Percentiles rank a stretch among this genome's conserved stretches.
phyloP scores from a whole-genome alignment of 2,113 vertebrate species.

The Tautogolabrus adspersus region DNA sequence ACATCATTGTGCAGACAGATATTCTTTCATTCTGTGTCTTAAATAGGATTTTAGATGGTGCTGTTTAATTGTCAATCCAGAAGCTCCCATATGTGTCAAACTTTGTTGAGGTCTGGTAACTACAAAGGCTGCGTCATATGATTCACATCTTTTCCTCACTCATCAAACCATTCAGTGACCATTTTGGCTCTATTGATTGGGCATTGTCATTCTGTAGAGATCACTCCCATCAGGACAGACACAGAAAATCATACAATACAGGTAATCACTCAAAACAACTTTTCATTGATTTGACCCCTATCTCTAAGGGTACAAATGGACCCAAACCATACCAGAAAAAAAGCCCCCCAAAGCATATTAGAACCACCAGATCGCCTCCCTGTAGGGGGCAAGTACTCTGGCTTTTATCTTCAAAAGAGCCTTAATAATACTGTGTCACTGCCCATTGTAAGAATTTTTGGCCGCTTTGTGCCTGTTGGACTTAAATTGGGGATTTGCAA shows the following conservation, averaged over 20 bases:
- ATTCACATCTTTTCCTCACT: neutral
- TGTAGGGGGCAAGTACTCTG: neutral
- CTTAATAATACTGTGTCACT: neutral
- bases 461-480: neutral
- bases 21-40: no score
- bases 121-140: neutral
- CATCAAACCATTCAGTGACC: neutral
- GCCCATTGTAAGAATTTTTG: neutral
- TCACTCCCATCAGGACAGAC: neutral
- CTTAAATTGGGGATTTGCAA: slow-evolving; percentile 8
- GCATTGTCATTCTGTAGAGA: neutral
- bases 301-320: neutral
- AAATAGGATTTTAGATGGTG: neutral
- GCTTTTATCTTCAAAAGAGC: neutral
- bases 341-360: neutral
- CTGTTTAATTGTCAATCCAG: neutral
- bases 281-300: neutral
- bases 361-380: neutral
- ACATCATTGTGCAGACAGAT: neutral
- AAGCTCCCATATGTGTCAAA: neutral
- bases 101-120: no score
- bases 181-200: neutral
- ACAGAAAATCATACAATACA: neutral
- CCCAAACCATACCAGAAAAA: neutral
- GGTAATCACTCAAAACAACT: neutral